Evolutionary conservation across 2,113 vertebrate species (phyloP), one percentile per base, ranked within the genome.

Genomic region (Sula dactylatra): DNA sequence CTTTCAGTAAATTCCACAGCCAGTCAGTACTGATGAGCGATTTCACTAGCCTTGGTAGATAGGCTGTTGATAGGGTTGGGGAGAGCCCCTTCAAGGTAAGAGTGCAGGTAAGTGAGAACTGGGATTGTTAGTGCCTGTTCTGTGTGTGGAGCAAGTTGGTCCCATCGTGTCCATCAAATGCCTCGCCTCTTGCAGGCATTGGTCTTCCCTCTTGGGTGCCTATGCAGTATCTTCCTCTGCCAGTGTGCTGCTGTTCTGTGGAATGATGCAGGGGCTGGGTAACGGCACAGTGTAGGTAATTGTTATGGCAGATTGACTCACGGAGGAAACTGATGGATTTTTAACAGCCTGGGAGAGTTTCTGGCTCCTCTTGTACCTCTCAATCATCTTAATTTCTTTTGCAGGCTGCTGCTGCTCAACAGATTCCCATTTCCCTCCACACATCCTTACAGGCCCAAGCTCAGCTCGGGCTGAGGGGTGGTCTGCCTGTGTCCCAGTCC

Each of bases 381-480:
- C 34, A 82, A 21, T 85, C 15, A 76, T 77, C n/a, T 38, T 86
- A 5, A 62, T 86, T 82, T 90, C 20, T 82, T 82, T 21, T 87
- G 14, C 97, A 99, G 99, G 99, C 99, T 16, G 98, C 99, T 36
- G 99, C 99, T 54, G 99, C 99, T 96, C 99, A 99, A 98, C 99
- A 99, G 98, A 99, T 99, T 94, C 99, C 99, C 17, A 99, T 99
- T 90, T 99, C 99, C 58, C 98, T 99, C 14, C 99, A 99, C 98
- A 99, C 99, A 2, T 99, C 99, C 83, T 98, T 99, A 87, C 99
- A 99, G 98, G 99, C 99, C 50, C 99, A 99, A 94, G 99, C 99
- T 77, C 99, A 99, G 98, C 97, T 99, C 70, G 99, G 99, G 6
- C 98, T 99, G 87, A 98, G 99, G 21, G 99, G 99, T 8, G 99